Percentiles rank a stretch among this genome's conserved stretches.
These are phyloP conservation scores for Taphrorychus bicolor DNA, from an alignment of 2,888 invertebrate genomes.

Conservation along the genomic window DNA sequence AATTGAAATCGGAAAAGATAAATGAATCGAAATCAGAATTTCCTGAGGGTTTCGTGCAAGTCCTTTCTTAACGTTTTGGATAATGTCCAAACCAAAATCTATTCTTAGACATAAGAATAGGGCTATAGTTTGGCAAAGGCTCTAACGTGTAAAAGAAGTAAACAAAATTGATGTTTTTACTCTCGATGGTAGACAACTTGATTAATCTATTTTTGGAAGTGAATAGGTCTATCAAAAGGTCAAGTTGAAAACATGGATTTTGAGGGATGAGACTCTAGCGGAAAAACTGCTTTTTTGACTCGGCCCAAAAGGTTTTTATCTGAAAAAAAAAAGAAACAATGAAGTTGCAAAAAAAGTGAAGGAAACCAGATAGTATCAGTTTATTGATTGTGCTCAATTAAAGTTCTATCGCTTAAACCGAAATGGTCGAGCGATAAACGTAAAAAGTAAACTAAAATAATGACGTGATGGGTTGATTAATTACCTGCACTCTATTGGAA, in stretches of 20 bases:
- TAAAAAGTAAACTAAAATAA: no score
- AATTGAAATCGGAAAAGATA: conserved; percentile 24
- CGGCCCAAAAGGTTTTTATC: not conserved
- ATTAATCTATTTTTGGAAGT: conserved; percentile 1
- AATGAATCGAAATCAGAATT: conserved; percentile 22
- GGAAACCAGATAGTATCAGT: no score
- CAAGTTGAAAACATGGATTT: not conserved
- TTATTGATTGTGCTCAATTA: no score
- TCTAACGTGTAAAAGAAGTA: conserved; percentile 6
- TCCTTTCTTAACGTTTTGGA: conserved; percentile 17
- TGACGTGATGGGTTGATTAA: no score
- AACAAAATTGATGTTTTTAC: conserved; percentile 6
- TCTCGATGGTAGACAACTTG: conserved; percentile 6
- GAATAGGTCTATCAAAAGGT: conserved; percentile 1
- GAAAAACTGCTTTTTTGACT: not conserved
- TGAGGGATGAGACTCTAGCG: not conserved
- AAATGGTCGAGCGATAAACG: no score
- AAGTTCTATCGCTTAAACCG: no score
- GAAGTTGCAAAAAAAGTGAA: no score
- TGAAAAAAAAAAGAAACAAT: no score
- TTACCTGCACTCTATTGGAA: no score
- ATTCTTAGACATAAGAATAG: conserved; percentile 8
- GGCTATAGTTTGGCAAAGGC: conserved; percentile 13
- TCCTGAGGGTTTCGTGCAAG: conserved; percentile 11
- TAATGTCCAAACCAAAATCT: conserved; percentile 14